Evolutionary conservation across 2,888 invertebrate species (phyloP).

Genomic region (Acronicta psi): DNA sequence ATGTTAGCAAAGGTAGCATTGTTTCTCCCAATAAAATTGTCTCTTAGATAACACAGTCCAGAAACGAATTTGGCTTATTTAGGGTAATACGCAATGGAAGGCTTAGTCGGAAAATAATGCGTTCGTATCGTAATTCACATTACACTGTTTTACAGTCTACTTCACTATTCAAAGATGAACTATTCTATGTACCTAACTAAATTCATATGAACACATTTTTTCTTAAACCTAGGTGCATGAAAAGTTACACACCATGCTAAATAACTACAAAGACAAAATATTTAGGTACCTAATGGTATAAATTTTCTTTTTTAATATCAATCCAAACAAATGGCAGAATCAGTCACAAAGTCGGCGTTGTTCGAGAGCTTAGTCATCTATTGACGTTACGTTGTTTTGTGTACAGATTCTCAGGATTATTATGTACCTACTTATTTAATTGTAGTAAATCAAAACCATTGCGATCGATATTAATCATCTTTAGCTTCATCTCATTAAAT

Average conservation of each 20-base stretch:
- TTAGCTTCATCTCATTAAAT: background rate
- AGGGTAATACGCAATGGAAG: conserved; percentile 56
- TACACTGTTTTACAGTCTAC: conserved; percentile 86
- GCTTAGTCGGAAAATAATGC: conserved; percentile 55
- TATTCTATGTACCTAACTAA: conserved; percentile 83
- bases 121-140: conserved; percentile 63
- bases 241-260: conserved; percentile 77
- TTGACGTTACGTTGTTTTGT: background rate
- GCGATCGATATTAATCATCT: conserved; percentile 2
- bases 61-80: conserved; percentile 54
- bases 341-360: conserved; percentile 51
- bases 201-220: conserved; percentile 89
- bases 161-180: conserved; percentile 75
- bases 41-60: conserved; percentile 31
- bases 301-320: conserved; percentile 58
- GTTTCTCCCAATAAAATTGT: conserved; percentile 49
- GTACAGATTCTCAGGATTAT: background rate
- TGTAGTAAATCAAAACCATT: conserved; percentile 3
- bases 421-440: background rate
- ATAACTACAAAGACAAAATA: conserved; percentile 68
- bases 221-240: conserved; percentile 82
- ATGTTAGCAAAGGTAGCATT: conserved; percentile 40
- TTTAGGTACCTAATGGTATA: conserved; percentile 61
- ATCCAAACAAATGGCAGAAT: conserved; percentile 53
- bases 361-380: conserved; percentile 6